Evolutionary conservation across 1,140 invertebrate genomes (phyloP), one percentile per base, ranked within the genome.

Genomic region (Batillaria attramentaria): DNA sequence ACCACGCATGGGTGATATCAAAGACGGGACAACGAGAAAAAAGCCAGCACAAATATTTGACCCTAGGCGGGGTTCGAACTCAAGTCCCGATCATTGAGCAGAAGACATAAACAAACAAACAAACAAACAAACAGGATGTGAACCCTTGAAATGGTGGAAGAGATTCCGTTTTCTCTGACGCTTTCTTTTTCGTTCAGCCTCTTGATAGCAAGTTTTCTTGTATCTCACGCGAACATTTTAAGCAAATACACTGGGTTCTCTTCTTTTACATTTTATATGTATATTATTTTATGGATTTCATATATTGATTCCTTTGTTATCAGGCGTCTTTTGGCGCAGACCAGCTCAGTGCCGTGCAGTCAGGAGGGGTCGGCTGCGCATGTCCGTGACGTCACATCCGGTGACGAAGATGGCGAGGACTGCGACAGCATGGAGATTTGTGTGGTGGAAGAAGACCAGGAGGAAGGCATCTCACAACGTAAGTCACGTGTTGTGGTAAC

Each of bases 371-470:
- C 39, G 8, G n/a, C 54, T 65, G 73, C 54, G 73, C 73, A 75
- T 75, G 73, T 37, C 24, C 73, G 57, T 0, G 54, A 75, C 33
- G 54, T 62, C 37, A 75, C 73, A 2, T 62, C 54, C 54, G 73
- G 73, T 37, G 73, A 75, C 13, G 72, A 73, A 33, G 73, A 75
- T 50, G 73, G 57, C 35, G 73, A 62, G 18, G 73, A 75, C 31
- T 75, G 73, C 20, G 73, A 75, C 73, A 75, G 73, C n/a, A 75
- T 75, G 73, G 73, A 75, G 35, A 75, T 75, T 28, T 75, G 73
- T 41, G 73, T 75, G 3, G 73, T 75, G 54, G 73, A 75, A 31
- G 54, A 75, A 39, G 73, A 75, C 3, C 54, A 65, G 2, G 73
- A 41, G 24, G 41, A 28, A n/a, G n/a, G n/a, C n/a, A n/a, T n/a